Conservation (phyloP, 2,113 vertebrate species). For the Vanacampus margaritifer region DNA sequence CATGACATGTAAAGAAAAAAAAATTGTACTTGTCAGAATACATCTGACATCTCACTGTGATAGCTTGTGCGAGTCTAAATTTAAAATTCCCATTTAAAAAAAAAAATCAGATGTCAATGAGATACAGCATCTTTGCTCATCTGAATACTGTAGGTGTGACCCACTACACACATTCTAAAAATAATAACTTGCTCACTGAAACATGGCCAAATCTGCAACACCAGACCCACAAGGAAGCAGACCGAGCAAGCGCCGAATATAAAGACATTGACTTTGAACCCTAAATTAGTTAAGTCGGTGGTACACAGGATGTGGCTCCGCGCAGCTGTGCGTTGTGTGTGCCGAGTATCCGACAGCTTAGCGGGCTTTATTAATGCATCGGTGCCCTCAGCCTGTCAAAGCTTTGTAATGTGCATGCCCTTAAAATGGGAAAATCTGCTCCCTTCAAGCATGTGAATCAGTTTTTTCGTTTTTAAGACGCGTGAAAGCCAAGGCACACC, state of each 20-base stretch:
- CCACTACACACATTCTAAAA: neutral
- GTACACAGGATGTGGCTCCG: neutral
- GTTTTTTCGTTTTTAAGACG: conserved; percentile 37
- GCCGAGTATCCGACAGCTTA: conserved; percentile 55
- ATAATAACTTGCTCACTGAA: neutral
- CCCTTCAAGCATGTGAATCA: conserved; percentile 51
- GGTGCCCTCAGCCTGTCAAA: conserved; percentile 48
- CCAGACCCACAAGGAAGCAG: neutral
- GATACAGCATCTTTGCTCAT: neutral
- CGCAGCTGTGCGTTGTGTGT: conserved; percentile 22
- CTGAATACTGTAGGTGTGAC: neutral
- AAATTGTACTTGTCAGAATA: neutral
- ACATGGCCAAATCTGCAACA: neutral
- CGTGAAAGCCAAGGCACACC: conserved; percentile 21
- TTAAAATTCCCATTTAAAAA: neutral
- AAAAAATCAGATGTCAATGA: no score
- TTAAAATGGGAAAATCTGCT: conserved; percentile 66
- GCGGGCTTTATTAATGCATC: conserved; percentile 55
- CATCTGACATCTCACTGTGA: neutral
- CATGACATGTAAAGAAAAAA: neutral
- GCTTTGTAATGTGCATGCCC: conserved; percentile 43
- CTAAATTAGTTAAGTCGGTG: neutral
- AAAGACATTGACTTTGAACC: neutral
- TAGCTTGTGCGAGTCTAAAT: neutral
- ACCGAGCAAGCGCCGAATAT: neutral